phyloP scores from a whole-genome alignment of 2,888 invertebrate species.

The Drosophila affinis region DNA sequence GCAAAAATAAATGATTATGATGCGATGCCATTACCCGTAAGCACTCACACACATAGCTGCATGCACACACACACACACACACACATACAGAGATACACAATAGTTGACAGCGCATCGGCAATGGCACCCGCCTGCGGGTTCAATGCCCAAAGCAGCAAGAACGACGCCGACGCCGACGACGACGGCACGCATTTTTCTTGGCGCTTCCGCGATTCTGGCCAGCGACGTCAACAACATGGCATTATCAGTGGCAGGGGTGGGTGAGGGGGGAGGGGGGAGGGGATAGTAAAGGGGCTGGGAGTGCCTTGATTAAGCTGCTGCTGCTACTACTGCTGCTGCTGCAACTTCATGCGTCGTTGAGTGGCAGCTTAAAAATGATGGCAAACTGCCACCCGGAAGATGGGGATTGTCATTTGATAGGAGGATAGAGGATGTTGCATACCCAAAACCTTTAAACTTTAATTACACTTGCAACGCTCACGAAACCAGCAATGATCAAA shows the following conservation, averaged over 20 bases:
- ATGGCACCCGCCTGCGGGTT: slow-evolving; percentile 63
- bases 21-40: slow-evolving; percentile 58
- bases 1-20: slow-evolving; percentile 78
- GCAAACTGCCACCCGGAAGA: slow-evolving; percentile 66
- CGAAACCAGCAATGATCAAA: not conserved
- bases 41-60: not conserved
- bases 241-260: slow-evolving; percentile 29
- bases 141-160: slow-evolving; percentile 58
- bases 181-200: slow-evolving; percentile 74
- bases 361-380: slow-evolving; percentile 40
- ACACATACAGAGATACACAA: slow-evolving; percentile 5
- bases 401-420: slow-evolving; percentile 4
- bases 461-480: slow-evolving; percentile 18
- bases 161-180: slow-evolving; percentile 26
- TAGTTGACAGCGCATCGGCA: slow-evolving; percentile 54
- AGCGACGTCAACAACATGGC: slow-evolving; percentile 43
- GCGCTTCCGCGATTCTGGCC: slow-evolving; percentile 76
- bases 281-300: slow-evolving; percentile 19
- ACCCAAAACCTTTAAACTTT: slow-evolving; percentile 10
- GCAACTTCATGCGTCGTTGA: slow-evolving; percentile 59
- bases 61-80: not conserved
- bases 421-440: not conserved
- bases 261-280: not conserved
- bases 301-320: slow-evolving; percentile 45
- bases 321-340: slow-evolving; percentile 35